phyloP scores from a whole-genome alignment of 2,113 vertebrate genomes.

The Phasianus colchicus region DNA sequence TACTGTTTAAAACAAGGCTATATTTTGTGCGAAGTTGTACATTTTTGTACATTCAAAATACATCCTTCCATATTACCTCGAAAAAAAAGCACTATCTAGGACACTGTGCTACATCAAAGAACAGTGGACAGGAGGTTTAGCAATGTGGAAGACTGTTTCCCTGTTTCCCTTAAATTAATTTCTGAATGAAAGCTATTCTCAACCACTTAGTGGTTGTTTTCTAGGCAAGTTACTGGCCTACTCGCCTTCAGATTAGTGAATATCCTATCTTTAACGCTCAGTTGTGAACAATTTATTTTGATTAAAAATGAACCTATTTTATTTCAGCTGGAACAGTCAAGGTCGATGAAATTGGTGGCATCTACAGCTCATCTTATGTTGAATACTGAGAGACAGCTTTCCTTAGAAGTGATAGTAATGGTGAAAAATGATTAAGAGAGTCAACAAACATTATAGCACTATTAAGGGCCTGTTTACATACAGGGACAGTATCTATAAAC shows the following conservation, averaged over 20 bases:
- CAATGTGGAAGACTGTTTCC: neutral
- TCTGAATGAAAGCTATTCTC: neutral
- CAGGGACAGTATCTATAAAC: neutral
- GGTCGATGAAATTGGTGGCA: neutral
- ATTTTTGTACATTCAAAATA: neutral
- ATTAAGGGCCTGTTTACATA: neutral
- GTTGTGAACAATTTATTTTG: neutral
- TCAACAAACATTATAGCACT: neutral
- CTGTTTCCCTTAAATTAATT: neutral
- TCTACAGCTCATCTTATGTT: neutral
- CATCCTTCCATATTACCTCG: neutral
- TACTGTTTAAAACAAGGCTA: neutral
- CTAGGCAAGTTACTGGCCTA: neutral
- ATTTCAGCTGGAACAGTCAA: neutral
- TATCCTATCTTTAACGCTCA: neutral
- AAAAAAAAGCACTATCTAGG: neutral
- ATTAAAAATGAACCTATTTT: neutral
- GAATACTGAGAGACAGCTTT: neutral
- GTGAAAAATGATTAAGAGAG: neutral
- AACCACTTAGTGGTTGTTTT: neutral
- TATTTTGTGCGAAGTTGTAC: neutral
- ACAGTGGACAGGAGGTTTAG: neutral
- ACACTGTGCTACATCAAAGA: neutral
- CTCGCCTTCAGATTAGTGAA: neutral
- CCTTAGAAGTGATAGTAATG: neutral